phyloP scores from a whole-genome alignment of 1,140 invertebrate genomes.

The Zaprionus nigranus region DNA sequence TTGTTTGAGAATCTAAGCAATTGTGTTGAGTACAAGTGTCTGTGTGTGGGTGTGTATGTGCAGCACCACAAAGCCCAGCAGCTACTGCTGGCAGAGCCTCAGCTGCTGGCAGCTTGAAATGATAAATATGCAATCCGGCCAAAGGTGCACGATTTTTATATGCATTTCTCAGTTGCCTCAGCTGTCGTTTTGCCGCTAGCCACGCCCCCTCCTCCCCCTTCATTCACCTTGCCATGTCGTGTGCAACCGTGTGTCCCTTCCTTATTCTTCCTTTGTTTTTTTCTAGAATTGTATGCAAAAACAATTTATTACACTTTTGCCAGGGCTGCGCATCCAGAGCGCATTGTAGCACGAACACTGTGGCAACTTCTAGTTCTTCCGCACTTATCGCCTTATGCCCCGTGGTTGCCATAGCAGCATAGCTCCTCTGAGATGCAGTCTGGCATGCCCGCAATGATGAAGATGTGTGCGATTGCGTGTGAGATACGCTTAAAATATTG shows the following conservation, averaged over 20 bases:
- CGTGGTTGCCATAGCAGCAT: neutral
- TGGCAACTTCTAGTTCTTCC: constrained; percentile 38
- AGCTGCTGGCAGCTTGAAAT: constrained; percentile 64
- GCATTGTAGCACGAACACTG: constrained; percentile 55
- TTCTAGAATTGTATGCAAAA: constrained; percentile 71
- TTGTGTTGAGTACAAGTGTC: constrained; percentile 12
- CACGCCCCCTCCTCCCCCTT: neutral
- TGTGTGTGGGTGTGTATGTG: constrained; percentile 22
- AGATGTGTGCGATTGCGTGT: constrained; percentile 54
- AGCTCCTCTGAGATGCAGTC: neutral
- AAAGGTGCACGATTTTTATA: constrained; percentile 76
- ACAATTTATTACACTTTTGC: constrained; percentile 68
- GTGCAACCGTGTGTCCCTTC: neutral
- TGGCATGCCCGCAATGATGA: constrained; percentile 4
- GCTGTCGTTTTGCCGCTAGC: constrained; percentile 1
- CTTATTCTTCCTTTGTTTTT: constrained; percentile 21
- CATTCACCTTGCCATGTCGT: neutral
- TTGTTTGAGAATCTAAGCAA: constrained; percentile 45
- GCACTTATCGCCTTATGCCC: constrained; percentile 63
- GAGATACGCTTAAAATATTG: constrained; percentile 75
- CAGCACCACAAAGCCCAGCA: constrained; percentile 11
- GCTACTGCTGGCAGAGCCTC: constrained; percentile 5
- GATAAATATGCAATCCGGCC: constrained; percentile 75
- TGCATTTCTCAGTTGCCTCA: constrained; percentile 59
- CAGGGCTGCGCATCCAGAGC: constrained; percentile 15